These are phyloP conservation scores for Blastobasis adustella DNA, from an alignment of 2,888 invertebrate species.

Conservation along the genomic window DNA sequence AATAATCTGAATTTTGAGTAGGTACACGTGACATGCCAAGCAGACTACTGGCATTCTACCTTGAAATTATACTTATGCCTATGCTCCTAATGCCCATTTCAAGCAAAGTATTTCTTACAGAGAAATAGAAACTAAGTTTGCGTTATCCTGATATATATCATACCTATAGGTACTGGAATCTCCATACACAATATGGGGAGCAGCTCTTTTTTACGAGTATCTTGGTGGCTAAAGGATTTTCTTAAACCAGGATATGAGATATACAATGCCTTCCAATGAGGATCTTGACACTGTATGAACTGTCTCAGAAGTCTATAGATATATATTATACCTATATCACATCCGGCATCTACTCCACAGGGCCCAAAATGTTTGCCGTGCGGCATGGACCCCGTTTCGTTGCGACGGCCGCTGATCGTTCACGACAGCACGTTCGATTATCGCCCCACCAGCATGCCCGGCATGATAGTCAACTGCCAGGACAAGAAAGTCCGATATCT, in stretches of 20 bases:
- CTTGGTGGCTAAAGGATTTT: background rate
- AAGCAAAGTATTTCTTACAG: no score
- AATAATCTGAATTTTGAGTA: no score
- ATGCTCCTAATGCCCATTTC: no score
- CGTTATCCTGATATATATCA: no score
- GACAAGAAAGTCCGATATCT: constrained; percentile 64
- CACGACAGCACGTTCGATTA: constrained; percentile 64
- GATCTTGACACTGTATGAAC: background rate
- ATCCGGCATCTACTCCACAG: constrained; percentile 20
- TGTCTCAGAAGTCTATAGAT: background rate
- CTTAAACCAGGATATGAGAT: background rate
- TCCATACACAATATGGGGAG: background rate
- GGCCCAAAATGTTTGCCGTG: constrained; percentile 52
- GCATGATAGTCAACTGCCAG: constrained; percentile 59
- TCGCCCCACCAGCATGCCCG: constrained; percentile 61
- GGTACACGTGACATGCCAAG: no score
- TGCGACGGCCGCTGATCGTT: constrained; percentile 59
- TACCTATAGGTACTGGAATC: background rate
- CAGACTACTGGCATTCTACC: no score
- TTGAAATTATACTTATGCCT: no score
- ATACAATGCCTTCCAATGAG: background rate
- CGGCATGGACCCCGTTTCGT: constrained; percentile 56
- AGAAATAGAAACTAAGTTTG: no score
- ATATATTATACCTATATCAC: background rate
- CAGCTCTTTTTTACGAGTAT: background rate